Evolutionary conservation across 2,888 invertebrate genomes (phyloP).

Genomic region (Protodeltote pygarga): DNA sequence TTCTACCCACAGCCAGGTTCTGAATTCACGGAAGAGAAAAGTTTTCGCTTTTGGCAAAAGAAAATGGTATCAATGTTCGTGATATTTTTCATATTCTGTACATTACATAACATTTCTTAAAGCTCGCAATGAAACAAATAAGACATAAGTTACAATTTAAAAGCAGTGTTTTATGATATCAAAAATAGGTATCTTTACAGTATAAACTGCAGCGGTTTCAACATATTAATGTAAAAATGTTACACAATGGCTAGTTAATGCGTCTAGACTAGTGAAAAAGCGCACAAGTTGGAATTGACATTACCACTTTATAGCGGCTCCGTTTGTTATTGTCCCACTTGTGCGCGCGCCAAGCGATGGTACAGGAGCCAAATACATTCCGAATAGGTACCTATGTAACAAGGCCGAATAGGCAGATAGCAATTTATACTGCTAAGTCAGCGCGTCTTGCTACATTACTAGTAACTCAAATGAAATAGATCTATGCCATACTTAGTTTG

Average conservation of each 20-base stretch:
- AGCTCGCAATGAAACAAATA: background rate
- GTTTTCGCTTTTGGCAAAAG: slow-evolving; percentile 26
- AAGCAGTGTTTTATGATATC: slow-evolving; percentile 3
- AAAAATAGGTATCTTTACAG: slow-evolving; percentile 10
- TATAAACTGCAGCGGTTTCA: slow-evolving; percentile 17
- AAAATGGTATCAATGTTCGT: slow-evolving; percentile 20
- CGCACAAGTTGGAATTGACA: slow-evolving; percentile 66
- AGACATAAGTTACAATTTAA: background rate
- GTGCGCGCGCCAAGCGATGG: slow-evolving; percentile 67
- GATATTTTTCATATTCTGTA: slow-evolving; percentile 19
- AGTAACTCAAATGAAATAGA: slow-evolving; percentile 38
- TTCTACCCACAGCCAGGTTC: slow-evolving; percentile 38
- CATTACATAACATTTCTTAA: slow-evolving; percentile 14
- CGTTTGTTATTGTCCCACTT: slow-evolving; percentile 77
- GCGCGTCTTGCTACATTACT: slow-evolving; percentile 32
- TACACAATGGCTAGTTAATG: slow-evolving; percentile 54
- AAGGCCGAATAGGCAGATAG: slow-evolving; percentile 31
- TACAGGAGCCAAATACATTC: slow-evolving; percentile 47
- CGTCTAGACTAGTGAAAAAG: slow-evolving; percentile 68
- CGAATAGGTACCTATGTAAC: slow-evolving; percentile 43
- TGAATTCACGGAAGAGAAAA: slow-evolving; percentile 46
- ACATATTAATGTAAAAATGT: slow-evolving; percentile 41
- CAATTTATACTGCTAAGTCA: slow-evolving; percentile 38
- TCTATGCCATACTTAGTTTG: slow-evolving; percentile 13
- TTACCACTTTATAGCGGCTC: slow-evolving; percentile 62